Conservation (phyloP, 2,797 vertebrate species). For the Galaxias olidus region DNA sequence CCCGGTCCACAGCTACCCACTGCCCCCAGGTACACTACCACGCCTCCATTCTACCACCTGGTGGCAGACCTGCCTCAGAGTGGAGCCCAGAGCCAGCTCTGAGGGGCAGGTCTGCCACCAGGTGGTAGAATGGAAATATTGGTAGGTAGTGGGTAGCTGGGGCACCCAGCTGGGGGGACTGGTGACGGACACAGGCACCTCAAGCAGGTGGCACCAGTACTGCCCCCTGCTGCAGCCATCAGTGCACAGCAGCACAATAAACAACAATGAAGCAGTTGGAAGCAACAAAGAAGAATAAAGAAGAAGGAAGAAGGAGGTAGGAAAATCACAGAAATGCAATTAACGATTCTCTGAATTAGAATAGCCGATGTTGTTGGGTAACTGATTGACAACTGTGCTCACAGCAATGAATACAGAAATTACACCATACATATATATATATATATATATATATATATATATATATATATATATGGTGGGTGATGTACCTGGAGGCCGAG, state of each 20-base stretch:
- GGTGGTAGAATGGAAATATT: conserved; percentile 73
- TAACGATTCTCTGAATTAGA: neutral
- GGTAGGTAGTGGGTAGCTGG: conserved; percentile 53
- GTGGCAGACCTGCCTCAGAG: conserved; percentile 75
- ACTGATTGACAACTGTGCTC: too few species aligned
- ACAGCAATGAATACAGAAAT: neutral
- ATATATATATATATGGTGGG: too few species aligned
- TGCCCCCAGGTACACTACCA: too few species aligned
- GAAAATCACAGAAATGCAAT: too few species aligned
- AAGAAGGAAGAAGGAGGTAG: too few species aligned
- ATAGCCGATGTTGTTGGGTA: neutral
- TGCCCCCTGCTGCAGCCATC: conserved; percentile 71
- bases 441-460: too few species aligned
- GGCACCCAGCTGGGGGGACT: conserved; percentile 56
- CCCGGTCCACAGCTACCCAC: conserved; percentile 46
- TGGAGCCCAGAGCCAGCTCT: conserved; percentile 52
- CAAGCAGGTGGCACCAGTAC: conserved; percentile 81
- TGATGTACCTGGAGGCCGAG: conserved; percentile 74
- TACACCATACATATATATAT: too few species aligned
- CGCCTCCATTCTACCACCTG: conserved; percentile 74
- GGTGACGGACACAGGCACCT: conserved; percentile 67
- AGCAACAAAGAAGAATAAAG: neutral
- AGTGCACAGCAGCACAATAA: conserved; percentile 70
- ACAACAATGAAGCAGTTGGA: conserved; percentile 60
- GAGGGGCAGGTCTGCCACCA: conserved; percentile 74